Evolutionary conservation across 2,888 invertebrate genomes (phyloP), one percentile per base, ranked within the genome.

Genomic region (Vannuccia rotundouncinata): DNA sequence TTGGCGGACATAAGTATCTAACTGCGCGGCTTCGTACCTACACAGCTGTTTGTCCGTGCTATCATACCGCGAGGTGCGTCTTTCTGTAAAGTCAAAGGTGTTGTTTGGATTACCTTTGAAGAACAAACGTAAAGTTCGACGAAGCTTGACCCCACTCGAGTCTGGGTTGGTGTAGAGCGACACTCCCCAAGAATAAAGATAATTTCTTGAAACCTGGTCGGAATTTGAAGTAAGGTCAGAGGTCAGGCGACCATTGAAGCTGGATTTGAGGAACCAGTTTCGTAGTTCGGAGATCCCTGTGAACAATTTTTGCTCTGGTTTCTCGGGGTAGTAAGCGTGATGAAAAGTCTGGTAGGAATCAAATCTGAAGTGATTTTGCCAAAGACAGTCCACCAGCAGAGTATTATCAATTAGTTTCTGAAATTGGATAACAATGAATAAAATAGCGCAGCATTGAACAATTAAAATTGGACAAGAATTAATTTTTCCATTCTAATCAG

Each of bases 291-390:
- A 22, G 66, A 5, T 5, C 13, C 10, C 66, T 17, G 45, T 45
- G 45, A 10, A 10, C 17, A 45, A 5, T 45, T 17, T 45, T 5
- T 45, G 10, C 45, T 45, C 45, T 22, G 66, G 66, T 13, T 2
- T 66, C 25, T 66, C 66, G 5, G 66, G 66, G 22, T 66, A 66
- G 66, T 66, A 66, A 66, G 66, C 66, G 25, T 66, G 66, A 66
- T 22, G 66, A 66, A 66, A 66, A 2, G 66, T 66, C 25, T 66
- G 66, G 25, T n/a, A 66, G 10, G 66, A 66, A 22, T 66, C 66
- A 2, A 27, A 22, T 22, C 25, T 66, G 66, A 66, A 66, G 66
- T 66, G 66, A 66, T 66, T 66, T 22, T 66, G 66, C 66, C 66
- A 66, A 5, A 66, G 22, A 66, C 66, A 66, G 66, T 66, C 66